These are phyloP conservation scores for Climacteris rufus DNA, from an alignment of 2,113 vertebrate species.

Conservation along the genomic window DNA sequence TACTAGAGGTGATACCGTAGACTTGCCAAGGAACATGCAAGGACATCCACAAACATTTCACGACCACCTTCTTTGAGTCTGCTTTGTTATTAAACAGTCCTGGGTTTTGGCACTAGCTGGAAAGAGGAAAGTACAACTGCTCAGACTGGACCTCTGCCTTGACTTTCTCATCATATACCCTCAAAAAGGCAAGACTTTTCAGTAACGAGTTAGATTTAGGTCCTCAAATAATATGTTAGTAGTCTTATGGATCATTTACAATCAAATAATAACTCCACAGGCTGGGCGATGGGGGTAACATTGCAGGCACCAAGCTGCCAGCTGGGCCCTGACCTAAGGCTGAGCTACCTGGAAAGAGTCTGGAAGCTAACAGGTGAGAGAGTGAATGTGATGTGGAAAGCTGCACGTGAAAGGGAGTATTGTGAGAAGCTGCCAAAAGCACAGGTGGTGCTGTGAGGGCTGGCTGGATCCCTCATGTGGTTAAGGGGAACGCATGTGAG, in stretches of 20 bases:
- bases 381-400: neutral
- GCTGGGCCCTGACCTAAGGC: neutral
- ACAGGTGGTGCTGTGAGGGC: neutral
- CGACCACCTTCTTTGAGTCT: constrained; percentile 3
- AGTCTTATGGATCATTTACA: neutral
- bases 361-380: neutral
- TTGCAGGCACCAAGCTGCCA: neutral
- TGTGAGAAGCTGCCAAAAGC: neutral
- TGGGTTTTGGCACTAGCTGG: neutral
- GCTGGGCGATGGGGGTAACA: neutral
- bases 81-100: constrained; percentile 7
- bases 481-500: neutral
- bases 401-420: neutral
- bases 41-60: constrained; percentile 56
- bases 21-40: constrained; percentile 29
- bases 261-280: neutral
- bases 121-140: neutral
- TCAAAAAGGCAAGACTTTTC: neutral
- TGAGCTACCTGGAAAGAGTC: neutral
- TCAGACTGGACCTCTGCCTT: neutral
- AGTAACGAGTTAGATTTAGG: neutral
- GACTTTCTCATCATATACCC: neutral
- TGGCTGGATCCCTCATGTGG: neutral
- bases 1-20: neutral
- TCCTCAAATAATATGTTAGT: neutral